Evolutionary conservation across 2,113 vertebrate species (phyloP).

Genomic region (Platichthys stellatus): DNA sequence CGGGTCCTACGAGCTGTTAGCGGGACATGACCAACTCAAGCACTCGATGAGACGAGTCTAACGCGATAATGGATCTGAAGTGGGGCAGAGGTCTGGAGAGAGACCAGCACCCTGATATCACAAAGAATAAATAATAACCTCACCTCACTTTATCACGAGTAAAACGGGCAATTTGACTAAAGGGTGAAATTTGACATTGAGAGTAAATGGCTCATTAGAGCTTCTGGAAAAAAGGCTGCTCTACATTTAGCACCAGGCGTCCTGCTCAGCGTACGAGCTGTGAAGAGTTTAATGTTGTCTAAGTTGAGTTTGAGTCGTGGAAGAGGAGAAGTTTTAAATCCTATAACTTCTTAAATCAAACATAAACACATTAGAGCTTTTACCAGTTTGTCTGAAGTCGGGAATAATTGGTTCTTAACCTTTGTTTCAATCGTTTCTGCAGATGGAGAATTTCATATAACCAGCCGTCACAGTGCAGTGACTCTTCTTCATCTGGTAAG

Average conservation of each 20-base stretch:
- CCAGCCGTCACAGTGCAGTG: too few species aligned
- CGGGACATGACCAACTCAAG: slow-evolving; percentile 7
- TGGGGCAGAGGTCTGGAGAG: not conserved
- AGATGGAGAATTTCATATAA: too few species aligned
- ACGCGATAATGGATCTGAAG: slow-evolving; percentile 41
- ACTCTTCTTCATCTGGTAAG: too few species aligned
- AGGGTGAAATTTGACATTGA: not conserved
- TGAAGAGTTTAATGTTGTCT: too few species aligned
- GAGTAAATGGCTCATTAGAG: slow-evolving; percentile 6
- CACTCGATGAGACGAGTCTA: not conserved
- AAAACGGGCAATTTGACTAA: not conserved
- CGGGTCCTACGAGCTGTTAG: too few species aligned
- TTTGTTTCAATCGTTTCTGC: too few species aligned
- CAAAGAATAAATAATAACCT: not conserved
- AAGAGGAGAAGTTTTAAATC: too few species aligned
- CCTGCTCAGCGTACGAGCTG: too few species aligned
- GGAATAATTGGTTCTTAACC: too few species aligned
- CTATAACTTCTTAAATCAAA: too few species aligned
- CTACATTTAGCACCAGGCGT: not conserved
- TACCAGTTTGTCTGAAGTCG: too few species aligned
- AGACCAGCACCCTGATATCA: not conserved
- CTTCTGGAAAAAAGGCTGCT: not conserved
- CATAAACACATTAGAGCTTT: too few species aligned
- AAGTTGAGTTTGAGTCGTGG: not conserved
- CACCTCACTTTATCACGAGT: not conserved